Evolutionary conservation across 2,888 invertebrate species (phyloP), one percentile per base, ranked within the genome.

Genomic region (Sesia apiformis): DNA sequence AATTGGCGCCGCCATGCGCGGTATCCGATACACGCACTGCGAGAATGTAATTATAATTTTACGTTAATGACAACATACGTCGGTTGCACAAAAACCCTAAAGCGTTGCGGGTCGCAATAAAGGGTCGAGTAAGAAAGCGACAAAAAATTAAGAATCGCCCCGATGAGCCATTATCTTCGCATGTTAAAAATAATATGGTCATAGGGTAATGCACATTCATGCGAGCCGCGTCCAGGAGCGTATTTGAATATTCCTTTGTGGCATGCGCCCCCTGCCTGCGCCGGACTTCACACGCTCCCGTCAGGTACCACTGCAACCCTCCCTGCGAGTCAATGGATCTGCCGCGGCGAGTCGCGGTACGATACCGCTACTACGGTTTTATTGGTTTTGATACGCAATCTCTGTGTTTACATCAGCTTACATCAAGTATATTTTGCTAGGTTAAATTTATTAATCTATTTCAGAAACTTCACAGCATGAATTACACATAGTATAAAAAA

Each of bases 111-210:
- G 70, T 81, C 79, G 76, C 80, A 81, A 82, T 81, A 82, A 84
- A 82, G 81, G 85, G 82, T 79, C 69, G 66, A 60, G 63, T 65
- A 79, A 84, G 86, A 87, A 63, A 86, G 56, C 53, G 56, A 57
- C 59, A 57, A 58, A 60, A 57, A 87, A 86, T 84, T 87, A 84
- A 83, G 84, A 88, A 86, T 89, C 86, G 83, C 84, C 85, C 84
- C 88, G 89, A 88, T 88, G 84, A 79, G 81, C 85, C 76, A 88
- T 89, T 89, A 89, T 89, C 89, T 87, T 85, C 72, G 75, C 74
- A 84, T 81, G 84, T 81, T 88, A 87, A 84, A 89, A 89, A 89
- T 88, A 88, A 88, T 88, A 86, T 81, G 87, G 87, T 85, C 86
- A 84, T 88, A 84, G 88, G 85, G 89, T 83, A 84, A 79, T 81